These are phyloP conservation scores for Pangasius sanitwongsei DNA, from an alignment of 2,797 vertebrate genomes.

Conservation along the genomic window DNA sequence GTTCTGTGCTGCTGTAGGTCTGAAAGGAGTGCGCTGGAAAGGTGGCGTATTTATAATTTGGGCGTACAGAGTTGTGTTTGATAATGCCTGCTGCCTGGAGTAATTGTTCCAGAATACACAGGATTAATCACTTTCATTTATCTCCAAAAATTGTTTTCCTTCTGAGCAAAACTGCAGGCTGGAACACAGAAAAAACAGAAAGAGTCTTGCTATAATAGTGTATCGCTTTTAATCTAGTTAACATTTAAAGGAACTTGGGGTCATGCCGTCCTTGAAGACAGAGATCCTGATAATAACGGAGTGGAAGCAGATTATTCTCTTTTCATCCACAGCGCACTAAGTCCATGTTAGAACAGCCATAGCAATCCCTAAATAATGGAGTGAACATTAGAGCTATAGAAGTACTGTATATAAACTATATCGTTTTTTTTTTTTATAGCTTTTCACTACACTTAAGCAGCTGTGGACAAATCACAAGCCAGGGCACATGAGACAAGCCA, in stretches of 20 bases:
- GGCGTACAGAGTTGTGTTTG: conserved; percentile 26
- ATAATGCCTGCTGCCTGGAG: conserved; percentile 27
- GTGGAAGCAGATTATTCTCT: background rate
- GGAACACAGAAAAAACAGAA: background rate
- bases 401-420: too few species aligned
- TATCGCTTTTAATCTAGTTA: conserved; percentile 14
- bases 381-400: background rate
- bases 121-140: conserved; percentile 23
- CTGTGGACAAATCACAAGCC: background rate
- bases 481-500: background rate
- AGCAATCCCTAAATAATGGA: background rate
- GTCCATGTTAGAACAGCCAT: background rate
- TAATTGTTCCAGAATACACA: conserved; percentile 30
- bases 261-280: conserved; percentile 12
- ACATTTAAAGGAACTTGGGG: conserved; percentile 13
- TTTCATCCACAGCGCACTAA: background rate
- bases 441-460: background rate
- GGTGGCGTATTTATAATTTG: conserved; percentile 22
- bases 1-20: background rate
- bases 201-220: background rate
- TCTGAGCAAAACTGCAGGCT: conserved; percentile 17
- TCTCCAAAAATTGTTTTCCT: conserved; percentile 10
- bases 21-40: background rate
- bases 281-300: background rate
- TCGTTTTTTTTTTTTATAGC: too few species aligned